These are phyloP conservation scores for Hippocampus mohnikei DNA, from an alignment of 2,113 vertebrate species.

Conservation along the genomic window DNA sequence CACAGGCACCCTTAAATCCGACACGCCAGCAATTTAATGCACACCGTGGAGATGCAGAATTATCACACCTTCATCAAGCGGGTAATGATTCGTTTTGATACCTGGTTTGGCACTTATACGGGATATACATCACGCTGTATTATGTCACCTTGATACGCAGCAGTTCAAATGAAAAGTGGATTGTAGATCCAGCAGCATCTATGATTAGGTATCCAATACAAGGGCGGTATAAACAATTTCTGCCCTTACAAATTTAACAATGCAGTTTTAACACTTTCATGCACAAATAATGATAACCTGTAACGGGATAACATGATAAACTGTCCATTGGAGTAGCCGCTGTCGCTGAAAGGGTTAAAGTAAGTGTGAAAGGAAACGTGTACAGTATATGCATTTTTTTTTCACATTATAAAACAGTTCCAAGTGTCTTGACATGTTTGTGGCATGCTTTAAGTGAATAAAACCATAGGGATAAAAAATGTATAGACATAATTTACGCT, in stretches of 20 bases:
- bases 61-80: slow-evolving; percentile 12
- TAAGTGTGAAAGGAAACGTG: too few species aligned
- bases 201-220: background rate
- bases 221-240: background rate
- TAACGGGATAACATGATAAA: too few species aligned
- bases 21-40: slow-evolving; percentile 20
- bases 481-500: background rate
- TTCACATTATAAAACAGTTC: too few species aligned
- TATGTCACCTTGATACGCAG: slow-evolving; percentile 1
- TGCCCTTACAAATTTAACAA: background rate
- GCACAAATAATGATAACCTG: too few species aligned
- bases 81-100: slow-evolving; percentile 28
- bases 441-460: too few species aligned
- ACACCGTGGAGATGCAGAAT: slow-evolving; percentile 28
- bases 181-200: background rate
- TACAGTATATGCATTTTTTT: too few species aligned
- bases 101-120: background rate
- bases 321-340: too few species aligned
- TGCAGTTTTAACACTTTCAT: too few species aligned
- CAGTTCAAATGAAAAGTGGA: background rate
- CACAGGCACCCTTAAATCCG: slow-evolving; percentile 33
- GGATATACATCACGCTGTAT: background rate
- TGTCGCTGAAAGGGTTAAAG: too few species aligned
- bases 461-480: too few species aligned
- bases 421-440: too few species aligned